These are phyloP conservation scores for Equus przewalskii DNA, from an alignment of 2,113 vertebrate genomes.

Conservation along the genomic window DNA sequence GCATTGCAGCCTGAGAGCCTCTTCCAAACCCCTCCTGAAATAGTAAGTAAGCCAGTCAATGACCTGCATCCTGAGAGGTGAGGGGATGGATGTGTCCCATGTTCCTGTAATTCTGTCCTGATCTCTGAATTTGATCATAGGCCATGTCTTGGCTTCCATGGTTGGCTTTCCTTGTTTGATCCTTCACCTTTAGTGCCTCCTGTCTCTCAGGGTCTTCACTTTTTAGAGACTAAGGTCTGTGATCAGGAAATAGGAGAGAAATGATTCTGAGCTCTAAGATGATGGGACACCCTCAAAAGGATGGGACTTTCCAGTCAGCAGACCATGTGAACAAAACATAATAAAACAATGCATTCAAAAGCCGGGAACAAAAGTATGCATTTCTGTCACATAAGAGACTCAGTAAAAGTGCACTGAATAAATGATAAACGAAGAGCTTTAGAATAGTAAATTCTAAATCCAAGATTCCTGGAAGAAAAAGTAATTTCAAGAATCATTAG, in stretches of 20 bases:
- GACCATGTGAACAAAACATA: too few relatives aligned
- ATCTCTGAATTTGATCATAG: not conserved
- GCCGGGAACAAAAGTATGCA: too few relatives aligned
- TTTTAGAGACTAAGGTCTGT: not conserved
- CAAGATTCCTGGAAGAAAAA: not conserved
- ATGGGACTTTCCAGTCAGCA: too few relatives aligned
- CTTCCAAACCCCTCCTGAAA: not conserved
- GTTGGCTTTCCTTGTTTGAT: not conserved
- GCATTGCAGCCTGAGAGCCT: not conserved
- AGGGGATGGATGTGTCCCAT: not conserved
- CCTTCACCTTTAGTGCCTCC: not conserved
- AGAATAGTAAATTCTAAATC: not conserved
- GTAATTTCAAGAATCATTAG: not conserved
- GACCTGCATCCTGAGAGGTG: not conserved
- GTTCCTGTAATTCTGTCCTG: not conserved
- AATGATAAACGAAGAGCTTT: not conserved
- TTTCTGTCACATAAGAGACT: too few relatives aligned
- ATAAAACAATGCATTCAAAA: too few relatives aligned
- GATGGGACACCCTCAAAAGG: too few relatives aligned
- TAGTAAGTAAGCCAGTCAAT: not conserved
- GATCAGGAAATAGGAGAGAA: not conserved
- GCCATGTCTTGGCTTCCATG: not conserved
- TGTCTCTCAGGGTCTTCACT: not conserved
- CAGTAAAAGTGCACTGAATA: not conserved
- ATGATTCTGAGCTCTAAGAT: not conserved